Base-by-base conservation (phyloP, 1,140 invertebrate genomes). In the Harpegnathos saltator region DNA sequence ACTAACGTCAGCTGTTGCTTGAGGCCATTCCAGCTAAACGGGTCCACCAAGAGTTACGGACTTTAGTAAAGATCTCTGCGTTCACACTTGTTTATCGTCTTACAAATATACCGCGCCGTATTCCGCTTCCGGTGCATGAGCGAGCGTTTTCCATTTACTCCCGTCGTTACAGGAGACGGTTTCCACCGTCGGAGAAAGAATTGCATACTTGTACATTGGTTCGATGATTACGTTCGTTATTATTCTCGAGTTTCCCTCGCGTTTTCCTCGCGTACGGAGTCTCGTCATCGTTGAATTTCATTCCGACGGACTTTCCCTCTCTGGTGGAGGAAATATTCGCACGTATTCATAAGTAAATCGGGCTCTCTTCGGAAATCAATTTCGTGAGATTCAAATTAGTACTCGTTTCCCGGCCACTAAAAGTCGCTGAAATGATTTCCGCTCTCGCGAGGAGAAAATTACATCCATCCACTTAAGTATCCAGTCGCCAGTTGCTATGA, bases 1-100 rank as follows among this genome's bases (percentile, higher is more conserved):
- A 93, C 93, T 93, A 93, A 93, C 93, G 91, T 93, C 93, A 90
- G 91, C 92, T 92, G 93, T 93, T 92, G 92, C 91, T 93, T 93
- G 93, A 91, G 93, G 93, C 93, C 93, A 93, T 93, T 93, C 93
- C 92, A 93, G 92, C 93, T 93, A 89, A 89, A 89, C 88, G 88
- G 86, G 87, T 85, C 87, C 85, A 85, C 33, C 85, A 87, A 87
- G 59, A 84, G 69, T 87, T 74, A 75, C 59, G 83, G 69, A 87
- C 74, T 87, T 87, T 86, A 84, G 85, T 87, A 80, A 87, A 87
- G 80, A 84, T 87, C 75, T 77, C 85, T 62, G 33, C 85, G 66
- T 38, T 74, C 69, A 52, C 85, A 61, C 50, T 74, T 56, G 44
- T 80, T 48, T 71, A 65, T 80, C 22, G 22, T 71, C 65, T 80